Conservation (phyloP, 2,888 invertebrate species). For the Caenorhabditis sp. region DNA sequence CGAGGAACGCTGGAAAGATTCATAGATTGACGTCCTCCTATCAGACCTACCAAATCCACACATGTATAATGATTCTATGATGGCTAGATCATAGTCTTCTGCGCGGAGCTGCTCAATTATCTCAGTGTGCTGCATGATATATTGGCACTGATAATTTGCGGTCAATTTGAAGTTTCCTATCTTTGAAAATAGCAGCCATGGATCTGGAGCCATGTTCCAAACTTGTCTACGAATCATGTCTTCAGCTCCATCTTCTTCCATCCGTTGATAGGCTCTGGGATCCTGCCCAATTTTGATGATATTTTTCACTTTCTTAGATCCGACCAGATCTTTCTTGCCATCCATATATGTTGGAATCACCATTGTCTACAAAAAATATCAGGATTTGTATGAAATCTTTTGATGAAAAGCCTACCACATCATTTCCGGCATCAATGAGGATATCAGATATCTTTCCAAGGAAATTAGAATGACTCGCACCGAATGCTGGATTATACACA, state of each 20-base stretch:
- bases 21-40: too few relatives aligned
- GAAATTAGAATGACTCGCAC: constrained; percentile 43
- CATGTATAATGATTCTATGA: constrained; percentile 19
- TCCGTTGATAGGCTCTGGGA: background rate
- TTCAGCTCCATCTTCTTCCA: background rate
- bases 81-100: constrained; percentile 30
- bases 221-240: constrained; percentile 15
- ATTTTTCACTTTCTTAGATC: constrained; percentile 31
- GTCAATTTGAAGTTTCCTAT: constrained; percentile 3
- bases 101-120: constrained; percentile 9
- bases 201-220: constrained; percentile 19
- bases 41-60: constrained; percentile 23
- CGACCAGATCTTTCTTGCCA: constrained; percentile 19
- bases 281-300: constrained; percentile 22
- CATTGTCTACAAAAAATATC: constrained; percentile 41
- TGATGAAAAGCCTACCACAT: constrained; percentile 41
- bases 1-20: constrained; percentile 19
- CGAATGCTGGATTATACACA: constrained; percentile 40
- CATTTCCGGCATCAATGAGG: constrained; percentile 39
- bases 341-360: constrained; percentile 21
- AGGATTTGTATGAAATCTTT: too few relatives aligned
- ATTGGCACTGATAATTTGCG: constrained; percentile 2
- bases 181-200: constrained; percentile 8
- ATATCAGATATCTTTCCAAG: constrained; percentile 45
- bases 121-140: constrained; percentile 13